Percentiles rank a stretch among this genome's conserved stretches.
Conservation (phyloP, 2,888 invertebrate genomes). For the Drosophila subquinaria region DNA sequence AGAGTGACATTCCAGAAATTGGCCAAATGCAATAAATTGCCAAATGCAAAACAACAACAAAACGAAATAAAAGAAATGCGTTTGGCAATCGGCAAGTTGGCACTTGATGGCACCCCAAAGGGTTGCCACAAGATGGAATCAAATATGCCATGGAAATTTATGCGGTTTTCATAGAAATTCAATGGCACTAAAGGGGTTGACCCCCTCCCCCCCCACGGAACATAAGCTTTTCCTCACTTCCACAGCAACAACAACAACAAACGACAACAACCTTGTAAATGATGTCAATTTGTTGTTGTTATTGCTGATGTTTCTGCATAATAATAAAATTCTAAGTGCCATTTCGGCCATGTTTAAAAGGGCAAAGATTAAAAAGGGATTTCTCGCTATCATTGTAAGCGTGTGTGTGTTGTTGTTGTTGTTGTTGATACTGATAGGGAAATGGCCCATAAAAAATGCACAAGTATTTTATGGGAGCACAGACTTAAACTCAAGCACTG, state of each 20-base stretch:
- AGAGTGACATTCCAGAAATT: constrained; percentile 85
- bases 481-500: constrained; percentile 7
- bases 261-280: constrained; percentile 60
- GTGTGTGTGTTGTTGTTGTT: constrained; percentile 5
- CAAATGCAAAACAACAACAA: constrained; percentile 26
- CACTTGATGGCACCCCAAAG: constrained; percentile 67
- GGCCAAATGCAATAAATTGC: constrained; percentile 83
- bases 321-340: constrained; percentile 83
- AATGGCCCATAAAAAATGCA: constrained; percentile 71
- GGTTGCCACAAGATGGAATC: constrained; percentile 42
- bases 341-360: constrained; percentile 75
- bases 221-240: neutral
- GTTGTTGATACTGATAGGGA: constrained; percentile 38
- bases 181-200: constrained; percentile 74
- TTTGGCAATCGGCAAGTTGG: constrained; percentile 29
- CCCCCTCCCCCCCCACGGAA: too few species aligned
- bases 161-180: constrained; percentile 77
- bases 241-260: too few species aligned
- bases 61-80: neutral
- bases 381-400: constrained; percentile 31
- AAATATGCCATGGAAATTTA: constrained; percentile 69
- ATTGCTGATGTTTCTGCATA: constrained; percentile 56
- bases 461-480: constrained; percentile 32
- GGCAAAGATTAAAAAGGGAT: constrained; percentile 82
- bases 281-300: constrained; percentile 69